Percentiles rank a stretch among this genome's conserved stretches.
Conservation (phyloP, 2,113 vertebrate genomes). For the western clawed frog (Xenopus tropicalis) region DNA sequence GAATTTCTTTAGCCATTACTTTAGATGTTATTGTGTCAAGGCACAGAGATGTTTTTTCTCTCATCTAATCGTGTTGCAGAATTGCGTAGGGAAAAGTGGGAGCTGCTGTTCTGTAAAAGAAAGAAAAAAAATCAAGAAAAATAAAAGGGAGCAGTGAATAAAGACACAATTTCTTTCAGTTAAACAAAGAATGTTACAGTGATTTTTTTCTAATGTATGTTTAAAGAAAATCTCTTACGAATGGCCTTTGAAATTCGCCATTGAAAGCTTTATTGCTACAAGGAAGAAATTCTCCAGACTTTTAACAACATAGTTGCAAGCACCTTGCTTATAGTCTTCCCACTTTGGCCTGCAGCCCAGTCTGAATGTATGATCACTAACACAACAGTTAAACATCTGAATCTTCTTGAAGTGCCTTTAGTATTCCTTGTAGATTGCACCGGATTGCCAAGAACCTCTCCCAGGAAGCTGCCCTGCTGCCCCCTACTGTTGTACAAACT, state of each 20-base stretch:
- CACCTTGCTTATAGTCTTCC: constrained; percentile 49
- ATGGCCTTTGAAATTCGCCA: constrained; percentile 75
- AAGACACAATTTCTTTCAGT: constrained; percentile 60
- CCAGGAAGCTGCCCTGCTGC: constrained; percentile 53
- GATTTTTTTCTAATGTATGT: constrained; percentile 50
- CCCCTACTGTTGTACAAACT: constrained; percentile 60
- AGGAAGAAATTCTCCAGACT: constrained; percentile 65
- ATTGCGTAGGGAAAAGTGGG: constrained; percentile 36
- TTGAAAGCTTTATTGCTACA: constrained; percentile 70
- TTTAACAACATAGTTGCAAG: constrained; percentile 64
- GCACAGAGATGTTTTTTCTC: constrained; percentile 21
- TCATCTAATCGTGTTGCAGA: constrained; percentile 34
- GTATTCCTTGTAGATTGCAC: constrained; percentile 56
- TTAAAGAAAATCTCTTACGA: constrained; percentile 63
- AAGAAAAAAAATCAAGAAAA: constrained; percentile 49
- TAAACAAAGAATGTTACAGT: constrained; percentile 73
- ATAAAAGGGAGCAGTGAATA: constrained; percentile 27
- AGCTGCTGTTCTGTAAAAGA: constrained; percentile 53
- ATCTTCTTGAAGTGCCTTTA: constrained; percentile 71
- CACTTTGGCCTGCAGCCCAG: constrained; percentile 71
- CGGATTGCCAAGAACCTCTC: constrained; percentile 55
- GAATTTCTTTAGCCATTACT: no score
- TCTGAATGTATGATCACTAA: constrained; percentile 72
- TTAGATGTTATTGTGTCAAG: constrained; percentile 21
- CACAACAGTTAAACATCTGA: constrained; percentile 76